phyloP scores from a whole-genome alignment of 2,888 invertebrate species.

The Ormia ochracea region DNA sequence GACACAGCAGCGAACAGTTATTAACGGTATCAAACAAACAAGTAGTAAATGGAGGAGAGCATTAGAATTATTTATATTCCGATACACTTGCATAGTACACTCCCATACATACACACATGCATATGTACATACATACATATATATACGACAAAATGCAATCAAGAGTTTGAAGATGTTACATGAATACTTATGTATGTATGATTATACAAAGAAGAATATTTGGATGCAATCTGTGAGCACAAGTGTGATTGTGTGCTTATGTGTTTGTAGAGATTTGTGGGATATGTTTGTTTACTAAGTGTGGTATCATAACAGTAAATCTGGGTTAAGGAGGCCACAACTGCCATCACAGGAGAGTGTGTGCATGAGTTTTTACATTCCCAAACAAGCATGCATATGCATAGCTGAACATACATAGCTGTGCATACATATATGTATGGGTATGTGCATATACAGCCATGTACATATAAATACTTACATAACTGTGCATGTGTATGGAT shows the following conservation, averaged over 20 bases:
- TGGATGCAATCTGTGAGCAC: background rate
- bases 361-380: background rate
- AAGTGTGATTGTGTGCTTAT: background rate
- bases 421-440: background rate
- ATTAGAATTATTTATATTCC: background rate
- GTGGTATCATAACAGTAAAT: conserved; percentile 50
- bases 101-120: background rate
- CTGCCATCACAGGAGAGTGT: conserved; percentile 21
- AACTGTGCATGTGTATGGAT: no score
- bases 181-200: background rate
- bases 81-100: background rate
- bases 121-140: background rate
- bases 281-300: background rate
- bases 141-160: no score
- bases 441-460: background rate
- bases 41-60: background rate
- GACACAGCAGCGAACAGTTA: conserved; percentile 6
- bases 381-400: no score
- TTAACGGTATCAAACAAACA: background rate
- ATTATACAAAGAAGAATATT: background rate
- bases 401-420: background rate
- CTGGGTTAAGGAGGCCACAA: conserved; percentile 56
- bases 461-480: no score
- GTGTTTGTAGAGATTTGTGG: background rate
- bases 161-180: no score